Evolutionary conservation across 2,888 invertebrate species (phyloP), one percentile per base, ranked within the genome.

Genomic region (Merodon equestris): DNA sequence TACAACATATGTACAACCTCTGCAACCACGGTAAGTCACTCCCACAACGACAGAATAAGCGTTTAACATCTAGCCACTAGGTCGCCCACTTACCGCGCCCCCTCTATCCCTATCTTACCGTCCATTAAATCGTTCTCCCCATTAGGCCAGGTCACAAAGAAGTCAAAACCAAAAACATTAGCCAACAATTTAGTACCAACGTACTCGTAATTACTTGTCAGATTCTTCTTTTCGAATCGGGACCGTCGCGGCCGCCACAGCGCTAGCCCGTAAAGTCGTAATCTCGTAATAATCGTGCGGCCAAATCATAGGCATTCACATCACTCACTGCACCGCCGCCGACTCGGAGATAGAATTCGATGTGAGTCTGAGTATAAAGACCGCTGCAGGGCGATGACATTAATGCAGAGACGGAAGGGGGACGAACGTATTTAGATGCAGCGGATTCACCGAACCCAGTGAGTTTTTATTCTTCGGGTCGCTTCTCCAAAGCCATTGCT

Each of bases 201-300:
- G 27, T n/a, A n/a, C n/a, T n/a, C 34, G 70, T 66, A 67, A 66
- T 71, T 71, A 45, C 64, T 15, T 50, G 54, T 56, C 48, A 15
- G 56, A 51, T 58, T 76, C 60, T 45, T 48, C 40, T 56, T 27
- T 45, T 51, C 48, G 44, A 47, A 58, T 38, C 51, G 27, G 27
- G 27, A 27, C 27, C 27, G 27, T 27, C 27, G 7, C 27, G 3
- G 47, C 45, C 44, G 44, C 50, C 56, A 66, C 42, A 19, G n/a
- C n/a, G 47, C 36, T 72, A 40, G 40, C 47, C 44, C 13, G 36
- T 15, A 42, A 61, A 57, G 19, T 72, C 17, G 53, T 57, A 72
- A 72, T 72, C 77, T 72, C 47, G 53, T 71, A 76, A 76, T 40
- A 58, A 71, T 76, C 76, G 50, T 58, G 44, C 42, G 15, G 70